Evolutionary conservation across 2,888 invertebrate genomes (phyloP), one percentile per base, ranked within the genome.

Genomic region (Agapostemon virescens): DNA sequence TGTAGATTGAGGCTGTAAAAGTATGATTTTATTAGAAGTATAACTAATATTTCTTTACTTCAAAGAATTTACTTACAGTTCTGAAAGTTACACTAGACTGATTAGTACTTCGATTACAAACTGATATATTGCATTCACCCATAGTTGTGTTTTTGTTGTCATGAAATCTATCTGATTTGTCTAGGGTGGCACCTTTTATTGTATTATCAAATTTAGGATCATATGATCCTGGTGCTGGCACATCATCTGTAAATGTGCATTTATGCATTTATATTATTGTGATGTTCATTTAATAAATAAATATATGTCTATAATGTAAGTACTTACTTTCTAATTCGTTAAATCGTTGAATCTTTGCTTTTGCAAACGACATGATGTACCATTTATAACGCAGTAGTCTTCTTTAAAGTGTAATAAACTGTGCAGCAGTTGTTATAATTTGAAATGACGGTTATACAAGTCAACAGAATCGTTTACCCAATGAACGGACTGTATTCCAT

Each of bases 271-370:
- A 11, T 63, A 36, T 15, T 63, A 13, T 9, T n/a, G 7, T 13
- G 36, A 33, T 17, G 13, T 13, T 36, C 6, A 2, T 63, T 63
- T 36, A 26, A 17, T 55, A 15, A 26, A 36, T 11, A 1, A 23
- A 3, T 33, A 15, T 30, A n/a, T 13, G 0, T 23, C 52, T n/a
- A 26, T 42, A 20, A 36, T 5, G n/a, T 75, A 20, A 74, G 66
- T 82, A 93, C 94, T 93, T 90, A 94, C 94, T 93, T 87, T 91
- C 91, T 49, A 93, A 89, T 81, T 94, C 94, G 87, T 94, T 94
- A 89, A 94, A 94, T 67, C 94, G 92, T 84, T 93, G 93, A 63
- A 94, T 91, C 90, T 93, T 94, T 0, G 94, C 94, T 90, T 94
- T 94, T n/a, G 94, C 93, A 89, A 94, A 94, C 64, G 94, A 94